phyloP scores from a whole-genome alignment of 2,888 invertebrate species.

The Idaea straminata region DNA sequence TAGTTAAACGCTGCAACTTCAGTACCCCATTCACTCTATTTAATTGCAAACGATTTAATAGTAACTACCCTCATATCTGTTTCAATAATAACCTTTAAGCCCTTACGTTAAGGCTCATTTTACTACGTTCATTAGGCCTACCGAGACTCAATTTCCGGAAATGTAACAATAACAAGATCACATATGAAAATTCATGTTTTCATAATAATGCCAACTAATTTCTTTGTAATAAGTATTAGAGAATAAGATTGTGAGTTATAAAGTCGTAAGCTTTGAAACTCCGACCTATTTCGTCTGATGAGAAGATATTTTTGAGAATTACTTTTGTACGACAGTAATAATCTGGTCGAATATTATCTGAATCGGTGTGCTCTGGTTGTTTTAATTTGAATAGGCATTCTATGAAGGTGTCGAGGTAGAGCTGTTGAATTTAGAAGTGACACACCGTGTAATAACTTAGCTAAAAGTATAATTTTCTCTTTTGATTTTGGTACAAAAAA shows the following conservation, averaged over 20 bases:
- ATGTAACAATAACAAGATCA: constrained; percentile 12
- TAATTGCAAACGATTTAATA: background rate
- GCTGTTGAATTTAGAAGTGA: background rate
- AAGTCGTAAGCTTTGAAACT: background rate
- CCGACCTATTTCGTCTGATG: background rate
- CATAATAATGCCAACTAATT: constrained; percentile 15
- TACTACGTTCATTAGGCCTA: background rate
- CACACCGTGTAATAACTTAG: background rate
- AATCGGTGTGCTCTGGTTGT: background rate
- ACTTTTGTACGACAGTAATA: background rate
- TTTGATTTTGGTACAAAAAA: background rate
- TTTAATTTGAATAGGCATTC: background rate
- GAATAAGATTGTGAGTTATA: background rate
- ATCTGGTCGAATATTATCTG: background rate
- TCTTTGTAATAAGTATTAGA: background rate
- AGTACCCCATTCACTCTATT: background rate
- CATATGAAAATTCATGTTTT: constrained; percentile 13
- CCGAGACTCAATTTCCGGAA: constrained; percentile 9
- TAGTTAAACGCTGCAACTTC: background rate
- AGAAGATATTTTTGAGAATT: background rate
- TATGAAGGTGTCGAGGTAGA: background rate
- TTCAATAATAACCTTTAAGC: background rate
- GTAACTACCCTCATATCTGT: background rate
- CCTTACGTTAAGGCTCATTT: background rate
- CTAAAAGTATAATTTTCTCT: background rate